These are phyloP conservation scores for Digitonthophagus gazella DNA, from an alignment of 2,888 invertebrate genomes.

Conservation along the genomic window DNA sequence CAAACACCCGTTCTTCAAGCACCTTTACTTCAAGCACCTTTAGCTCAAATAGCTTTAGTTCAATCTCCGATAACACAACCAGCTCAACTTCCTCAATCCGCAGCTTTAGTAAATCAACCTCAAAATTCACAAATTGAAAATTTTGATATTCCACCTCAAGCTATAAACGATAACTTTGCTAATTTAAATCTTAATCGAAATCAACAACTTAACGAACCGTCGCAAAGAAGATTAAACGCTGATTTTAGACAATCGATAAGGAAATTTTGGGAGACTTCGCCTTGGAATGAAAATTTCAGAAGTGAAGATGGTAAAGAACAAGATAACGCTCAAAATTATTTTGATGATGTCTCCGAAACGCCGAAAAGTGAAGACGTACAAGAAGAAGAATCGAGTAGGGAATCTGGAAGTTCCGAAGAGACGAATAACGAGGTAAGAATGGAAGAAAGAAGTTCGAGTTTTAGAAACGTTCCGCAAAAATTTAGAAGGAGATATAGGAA, in stretches of 20 bases:
- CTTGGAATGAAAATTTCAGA: conserved; percentile 19
- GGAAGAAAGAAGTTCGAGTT: conserved; percentile 22
- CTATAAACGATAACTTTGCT: neutral
- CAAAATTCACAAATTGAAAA: conserved; percentile 4
- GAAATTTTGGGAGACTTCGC: conserved; percentile 34
- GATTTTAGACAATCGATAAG: conserved; percentile 30
- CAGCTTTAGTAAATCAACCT: conserved; percentile 21
- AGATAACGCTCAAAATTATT: conserved; percentile 20
- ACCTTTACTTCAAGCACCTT: conserved; percentile 16
- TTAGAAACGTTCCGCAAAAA: neutral
- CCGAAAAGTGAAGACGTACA: conserved; percentile 24
- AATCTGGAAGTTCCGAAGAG: conserved; percentile 26
- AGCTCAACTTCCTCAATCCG: conserved; percentile 15
- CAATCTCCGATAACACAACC: no score
- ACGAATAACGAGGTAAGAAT: conserved; percentile 29
- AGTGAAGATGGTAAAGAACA: conserved; percentile 22
- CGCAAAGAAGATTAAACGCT: conserved; percentile 19
- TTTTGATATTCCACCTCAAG: neutral
- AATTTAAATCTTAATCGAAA: no score
- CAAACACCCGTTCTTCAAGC: conserved; percentile 27
- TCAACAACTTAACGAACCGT: neutral
- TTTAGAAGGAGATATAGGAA: conserved; percentile 16
- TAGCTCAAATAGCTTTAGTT: conserved; percentile 16
- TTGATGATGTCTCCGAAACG: conserved; percentile 19
- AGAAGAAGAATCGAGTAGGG: conserved; percentile 22